Percentiles rank a stretch among this genome's conserved stretches.
Evolutionary conservation across 2,797 vertebrate species (phyloP).

Genomic region (Channallabes apus): DNA sequence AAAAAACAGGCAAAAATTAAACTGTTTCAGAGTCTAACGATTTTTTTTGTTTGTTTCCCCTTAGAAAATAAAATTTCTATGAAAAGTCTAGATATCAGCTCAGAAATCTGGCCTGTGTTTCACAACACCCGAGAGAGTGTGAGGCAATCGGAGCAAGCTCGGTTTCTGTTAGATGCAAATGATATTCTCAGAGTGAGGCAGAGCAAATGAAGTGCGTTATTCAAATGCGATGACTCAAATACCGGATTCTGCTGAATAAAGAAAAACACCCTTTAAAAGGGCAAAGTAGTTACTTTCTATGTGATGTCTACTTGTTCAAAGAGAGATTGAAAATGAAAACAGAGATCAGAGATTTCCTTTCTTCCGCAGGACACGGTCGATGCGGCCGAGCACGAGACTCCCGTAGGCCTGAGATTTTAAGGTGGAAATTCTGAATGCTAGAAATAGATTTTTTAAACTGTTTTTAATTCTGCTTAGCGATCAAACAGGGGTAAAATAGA

Average conservation of each 20-base stretch:
- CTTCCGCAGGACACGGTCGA: too few species aligned
- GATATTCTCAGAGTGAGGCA: background rate
- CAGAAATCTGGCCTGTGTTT: conserved; percentile 12
- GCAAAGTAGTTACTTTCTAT: background rate
- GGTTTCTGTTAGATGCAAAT: conserved; percentile 18
- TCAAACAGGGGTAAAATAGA: background rate
- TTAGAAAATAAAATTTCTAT: background rate
- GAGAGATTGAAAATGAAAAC: background rate
- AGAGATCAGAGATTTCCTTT: background rate
- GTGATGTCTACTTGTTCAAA: background rate
- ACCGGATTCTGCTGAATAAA: background rate
- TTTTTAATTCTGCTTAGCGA: too few species aligned
- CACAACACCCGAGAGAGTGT: background rate
- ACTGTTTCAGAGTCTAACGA: background rate
- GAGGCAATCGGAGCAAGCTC: conserved; percentile 8
- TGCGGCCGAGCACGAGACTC: too few species aligned
- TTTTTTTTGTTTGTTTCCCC: background rate
- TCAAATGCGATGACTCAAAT: conserved; percentile 4
- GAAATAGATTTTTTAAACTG: too few species aligned
- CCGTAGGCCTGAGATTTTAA: too few species aligned
- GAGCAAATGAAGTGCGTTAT: conserved; percentile 19
- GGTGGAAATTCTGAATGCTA: too few species aligned
- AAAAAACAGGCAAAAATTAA: background rate
- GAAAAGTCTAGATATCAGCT: conserved; percentile 10
- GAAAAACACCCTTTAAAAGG: background rate